Percentiles rank a stretch among this genome's conserved stretches.
phyloP scores from a whole-genome alignment of 2,797 vertebrate genomes.

The Botia almorhae region DNA sequence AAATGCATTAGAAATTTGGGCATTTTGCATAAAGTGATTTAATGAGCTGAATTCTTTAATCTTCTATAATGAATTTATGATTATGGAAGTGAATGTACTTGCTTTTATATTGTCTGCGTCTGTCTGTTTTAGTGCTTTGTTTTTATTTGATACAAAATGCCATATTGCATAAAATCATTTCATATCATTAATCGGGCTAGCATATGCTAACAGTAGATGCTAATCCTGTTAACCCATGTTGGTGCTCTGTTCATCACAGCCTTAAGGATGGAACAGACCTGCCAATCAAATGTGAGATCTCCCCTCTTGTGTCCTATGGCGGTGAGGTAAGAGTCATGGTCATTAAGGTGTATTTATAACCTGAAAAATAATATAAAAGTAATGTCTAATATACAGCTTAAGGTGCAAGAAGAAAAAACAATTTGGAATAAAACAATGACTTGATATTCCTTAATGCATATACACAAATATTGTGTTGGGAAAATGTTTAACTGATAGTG shows the following conservation, averaged over 20 bases:
- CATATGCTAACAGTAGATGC: neutral
- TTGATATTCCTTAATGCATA: neutral
- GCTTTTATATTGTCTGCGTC: neutral
- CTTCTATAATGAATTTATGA: neutral
- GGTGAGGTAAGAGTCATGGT: constrained; percentile 85
- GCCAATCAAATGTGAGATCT: constrained; percentile 97
- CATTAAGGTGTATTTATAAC: neutral
- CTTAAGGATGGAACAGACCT: constrained; percentile 92
- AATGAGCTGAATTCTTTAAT: neutral
- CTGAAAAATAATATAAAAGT: neutral
- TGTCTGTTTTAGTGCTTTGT: neutral
- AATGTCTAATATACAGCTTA: neutral
- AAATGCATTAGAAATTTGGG: neutral
- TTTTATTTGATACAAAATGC: neutral
- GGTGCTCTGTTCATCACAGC: constrained; percentile 70
- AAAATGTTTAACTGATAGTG: too few species aligned
- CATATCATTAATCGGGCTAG: neutral
- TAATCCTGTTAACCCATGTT: constrained; percentile 29
- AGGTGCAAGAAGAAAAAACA: neutral
- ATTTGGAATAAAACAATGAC: too few species aligned
- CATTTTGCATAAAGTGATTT: constrained; percentile 43
- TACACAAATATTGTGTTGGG: too few species aligned
- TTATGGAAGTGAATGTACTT: neutral
- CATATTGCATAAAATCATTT: neutral
- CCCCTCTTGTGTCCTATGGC: constrained; percentile 91